Evolutionary conservation across 2,797 vertebrate genomes (phyloP), one percentile per base, ranked within the genome.

Genomic region (Hipposideros larvatus): DNA sequence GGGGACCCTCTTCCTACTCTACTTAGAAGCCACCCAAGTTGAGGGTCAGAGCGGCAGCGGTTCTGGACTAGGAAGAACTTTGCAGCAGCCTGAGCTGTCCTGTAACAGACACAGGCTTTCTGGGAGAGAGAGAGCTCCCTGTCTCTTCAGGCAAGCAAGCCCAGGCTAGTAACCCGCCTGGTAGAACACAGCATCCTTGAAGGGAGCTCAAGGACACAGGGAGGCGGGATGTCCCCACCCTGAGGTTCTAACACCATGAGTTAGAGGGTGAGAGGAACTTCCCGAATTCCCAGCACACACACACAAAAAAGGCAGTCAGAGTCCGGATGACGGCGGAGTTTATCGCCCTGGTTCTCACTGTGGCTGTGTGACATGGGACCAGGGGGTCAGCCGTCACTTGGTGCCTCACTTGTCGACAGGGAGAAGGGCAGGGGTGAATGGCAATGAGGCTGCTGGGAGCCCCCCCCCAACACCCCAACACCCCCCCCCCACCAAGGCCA

Each of bases 321-420:
- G n/a, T 26, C 82, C 73, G 26, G 79, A 46, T 19, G 59, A 89
- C 0, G 0, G 24, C 3, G 41, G n/a, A 10, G 8, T 97, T 97
- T 96, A 96, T 95, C 70, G 13, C 28, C 63, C 74, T n/a, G 37
- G 34, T 7, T 37, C 34, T 4, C 82, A 18, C 51, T 11, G 31
- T 59, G 8, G 43, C 59, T 1, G 7, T 24, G 74, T 11, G 75
- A 65, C 4, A 5, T 15, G 43, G 87, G 65, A 3, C 43, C 48
- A 21, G 43, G 1, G 28, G 22, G 1, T n/a, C 4, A 65, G 51
- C 15, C 1, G 31, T 51, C 4, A 11, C n/a, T 37, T 26, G 1
- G 51, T 28, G 24, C 63, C 41, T 88, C 37, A 7, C n/a, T 46
- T 51, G 70, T 61, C 5, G 14, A 51, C 15, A 48, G 43, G 51